These are phyloP conservation scores for Brienomyrus longianalis DNA, from an alignment of 2,113 vertebrate species.

Conservation along the genomic window DNA sequence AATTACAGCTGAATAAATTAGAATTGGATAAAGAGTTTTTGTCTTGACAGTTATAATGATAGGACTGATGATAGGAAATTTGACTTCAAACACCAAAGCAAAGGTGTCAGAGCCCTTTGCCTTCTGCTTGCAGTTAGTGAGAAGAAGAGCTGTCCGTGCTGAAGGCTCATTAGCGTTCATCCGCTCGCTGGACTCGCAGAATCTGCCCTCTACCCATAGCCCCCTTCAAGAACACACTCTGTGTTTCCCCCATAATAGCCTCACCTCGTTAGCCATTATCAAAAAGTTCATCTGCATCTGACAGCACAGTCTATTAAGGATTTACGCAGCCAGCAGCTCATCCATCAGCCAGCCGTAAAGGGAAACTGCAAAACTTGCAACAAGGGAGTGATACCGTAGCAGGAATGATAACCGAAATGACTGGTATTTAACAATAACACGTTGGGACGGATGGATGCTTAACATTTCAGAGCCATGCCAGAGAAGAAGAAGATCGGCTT, in stretches of 20 bases:
- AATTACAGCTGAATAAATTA: neutral
- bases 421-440: neutral
- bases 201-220: neutral
- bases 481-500: conserved; percentile 68
- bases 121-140: neutral
- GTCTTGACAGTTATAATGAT: neutral
- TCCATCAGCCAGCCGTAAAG: neutral
- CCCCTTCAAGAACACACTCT: neutral
- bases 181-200: neutral
- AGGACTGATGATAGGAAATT: neutral
- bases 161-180: neutral
- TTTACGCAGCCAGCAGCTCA: neutral
- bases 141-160: neutral
- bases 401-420: neutral
- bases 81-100: neutral
- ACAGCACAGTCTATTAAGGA: neutral
- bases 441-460: neutral
- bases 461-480: conserved; percentile 66
- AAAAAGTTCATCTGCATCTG: neutral
- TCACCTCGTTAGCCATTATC: neutral
- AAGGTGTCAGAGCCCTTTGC: neutral
- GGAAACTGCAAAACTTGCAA: neutral
- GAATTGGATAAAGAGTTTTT: neutral
- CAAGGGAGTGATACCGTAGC: neutral
- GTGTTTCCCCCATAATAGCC: neutral